Percentiles rank a stretch among this genome's conserved stretches.
Evolutionary conservation across 2,113 vertebrate genomes (phyloP).

Genomic region (Lepus europaeus): DNA sequence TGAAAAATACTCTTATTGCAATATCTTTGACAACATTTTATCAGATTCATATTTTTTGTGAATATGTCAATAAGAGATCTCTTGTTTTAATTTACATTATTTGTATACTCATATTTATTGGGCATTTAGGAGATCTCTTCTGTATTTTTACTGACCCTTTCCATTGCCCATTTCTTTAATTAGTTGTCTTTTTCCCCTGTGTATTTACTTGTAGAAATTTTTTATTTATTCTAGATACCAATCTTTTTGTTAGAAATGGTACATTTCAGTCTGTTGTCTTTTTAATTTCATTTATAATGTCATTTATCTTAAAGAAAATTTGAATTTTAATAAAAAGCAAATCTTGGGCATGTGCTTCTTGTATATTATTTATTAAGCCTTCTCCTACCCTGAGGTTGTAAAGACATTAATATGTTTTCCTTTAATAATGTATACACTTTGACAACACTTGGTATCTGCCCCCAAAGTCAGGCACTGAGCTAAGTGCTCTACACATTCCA

Average conservation of each 20-base stretch:
- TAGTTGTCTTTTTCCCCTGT: background rate
- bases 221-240: background rate
- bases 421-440: background rate
- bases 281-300: slow-evolving; percentile 38
- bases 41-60: slow-evolving; percentile 28
- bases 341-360: background rate
- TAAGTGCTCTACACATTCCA: background rate
- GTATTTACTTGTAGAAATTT: background rate
- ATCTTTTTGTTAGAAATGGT: background rate
- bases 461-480: background rate
- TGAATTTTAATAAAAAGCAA: slow-evolving; percentile 22
- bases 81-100: slow-evolving; percentile 35
- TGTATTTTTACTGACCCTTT: background rate
- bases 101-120: background rate
- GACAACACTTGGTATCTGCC: background rate
- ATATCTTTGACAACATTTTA: background rate
- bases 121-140: background rate
- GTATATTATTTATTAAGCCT: background rate
- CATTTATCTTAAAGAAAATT: slow-evolving; percentile 4
- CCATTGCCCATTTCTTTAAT: slow-evolving; percentile 12
- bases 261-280: background rate
- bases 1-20: background rate
- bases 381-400: background rate
- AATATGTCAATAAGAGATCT: background rate
- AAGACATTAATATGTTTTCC: background rate